A percentile compares a stretch with the other conserved stretches of the same genome.
These are phyloP conservation scores for Agrenia bidenticulata DNA, from an alignment of 2,888 invertebrate genomes.

Conservation along the genomic window DNA sequence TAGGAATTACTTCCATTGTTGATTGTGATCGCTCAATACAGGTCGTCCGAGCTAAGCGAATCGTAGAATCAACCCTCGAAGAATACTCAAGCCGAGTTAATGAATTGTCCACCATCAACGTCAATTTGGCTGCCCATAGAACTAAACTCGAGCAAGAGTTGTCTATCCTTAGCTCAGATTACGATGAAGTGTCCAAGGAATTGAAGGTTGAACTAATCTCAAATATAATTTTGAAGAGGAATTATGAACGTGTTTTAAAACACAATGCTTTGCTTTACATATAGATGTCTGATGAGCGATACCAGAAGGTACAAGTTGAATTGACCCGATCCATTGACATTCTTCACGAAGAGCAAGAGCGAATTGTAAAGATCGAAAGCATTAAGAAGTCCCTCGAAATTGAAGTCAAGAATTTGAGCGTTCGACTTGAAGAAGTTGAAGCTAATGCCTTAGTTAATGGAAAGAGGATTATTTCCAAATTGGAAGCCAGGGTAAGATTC, in stretches of 20 bases:
- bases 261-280: neutral
- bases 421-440: constrained; percentile 93
- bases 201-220: too few species aligned
- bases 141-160: constrained; percentile 94
- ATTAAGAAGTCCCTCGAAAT: constrained; percentile 97
- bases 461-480: constrained; percentile 95
- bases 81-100: constrained; percentile 89
- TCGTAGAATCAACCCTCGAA: constrained; percentile 84
- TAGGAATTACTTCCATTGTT: constrained; percentile 13
- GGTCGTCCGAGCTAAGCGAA: constrained; percentile 89
- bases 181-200: constrained; percentile 97
- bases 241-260: too few species aligned
- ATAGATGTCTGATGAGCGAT: constrained; percentile 78
- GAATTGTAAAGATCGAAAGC: constrained; percentile 94
- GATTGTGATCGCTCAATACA: constrained; percentile 56
- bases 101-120: constrained; percentile 91
- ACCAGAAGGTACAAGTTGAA: constrained; percentile 87
- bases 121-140: constrained; percentile 90
- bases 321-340: constrained; percentile 91
- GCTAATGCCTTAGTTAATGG: constrained; percentile 95
- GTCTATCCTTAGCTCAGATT: constrained; percentile 85
- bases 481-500: constrained; percentile 73
- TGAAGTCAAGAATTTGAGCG: constrained; percentile 91
- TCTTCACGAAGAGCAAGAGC: constrained; percentile 93
- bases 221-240: too few species aligned